A percentile compares a stretch with the other conserved stretches of the same genome.
phyloP scores from a whole-genome alignment of 2,113 vertebrate genomes.

The Platichthys stellatus region DNA sequence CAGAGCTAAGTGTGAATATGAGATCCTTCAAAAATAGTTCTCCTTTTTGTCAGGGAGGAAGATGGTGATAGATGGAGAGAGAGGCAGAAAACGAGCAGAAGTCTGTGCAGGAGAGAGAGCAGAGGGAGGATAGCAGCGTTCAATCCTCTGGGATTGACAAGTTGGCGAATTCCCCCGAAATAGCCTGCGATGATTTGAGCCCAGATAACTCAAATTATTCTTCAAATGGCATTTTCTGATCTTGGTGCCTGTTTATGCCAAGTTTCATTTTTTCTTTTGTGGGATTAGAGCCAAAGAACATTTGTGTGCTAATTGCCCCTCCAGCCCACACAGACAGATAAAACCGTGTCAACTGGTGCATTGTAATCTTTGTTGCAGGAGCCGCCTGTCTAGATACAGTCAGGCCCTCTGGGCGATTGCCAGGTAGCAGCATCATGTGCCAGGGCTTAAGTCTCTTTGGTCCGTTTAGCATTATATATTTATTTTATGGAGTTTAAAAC shows the following conservation, averaged over 20 bases:
- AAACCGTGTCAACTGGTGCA: conserved; percentile 38
- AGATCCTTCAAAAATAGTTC: conserved; percentile 53
- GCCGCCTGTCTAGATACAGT: conserved; percentile 5
- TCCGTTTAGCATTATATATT: conserved; percentile 15
- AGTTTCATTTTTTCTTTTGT: conserved; percentile 18
- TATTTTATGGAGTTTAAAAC: conserved; percentile 10
- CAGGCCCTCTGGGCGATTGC: background rate
- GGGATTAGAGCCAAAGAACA: conserved; percentile 43
- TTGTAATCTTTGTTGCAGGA: conserved; percentile 24
- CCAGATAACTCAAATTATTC: conserved; percentile 52
- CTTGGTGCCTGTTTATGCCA: conserved; percentile 26
- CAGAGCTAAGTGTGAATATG: conserved; percentile 51
- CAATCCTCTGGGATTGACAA: conserved; percentile 54
- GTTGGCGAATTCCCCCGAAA: conserved; percentile 50
- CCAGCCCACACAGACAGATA: conserved; percentile 43
- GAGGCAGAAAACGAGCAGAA: conserved; percentile 32
- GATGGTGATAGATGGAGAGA: conserved; percentile 41
- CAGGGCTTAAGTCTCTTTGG: conserved; percentile 3
- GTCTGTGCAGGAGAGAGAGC: conserved; percentile 26
- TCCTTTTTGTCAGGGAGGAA: conserved; percentile 37
- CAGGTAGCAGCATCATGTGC: conserved; percentile 18
- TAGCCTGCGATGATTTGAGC: conserved; percentile 55
- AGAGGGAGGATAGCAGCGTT: conserved; percentile 42
- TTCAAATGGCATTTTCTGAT: conserved; percentile 45
- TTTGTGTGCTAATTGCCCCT: conserved; percentile 58